These are phyloP conservation scores for Spisula subtruncata DNA, from an alignment of 2,888 invertebrate species.

Conservation along the genomic window DNA sequence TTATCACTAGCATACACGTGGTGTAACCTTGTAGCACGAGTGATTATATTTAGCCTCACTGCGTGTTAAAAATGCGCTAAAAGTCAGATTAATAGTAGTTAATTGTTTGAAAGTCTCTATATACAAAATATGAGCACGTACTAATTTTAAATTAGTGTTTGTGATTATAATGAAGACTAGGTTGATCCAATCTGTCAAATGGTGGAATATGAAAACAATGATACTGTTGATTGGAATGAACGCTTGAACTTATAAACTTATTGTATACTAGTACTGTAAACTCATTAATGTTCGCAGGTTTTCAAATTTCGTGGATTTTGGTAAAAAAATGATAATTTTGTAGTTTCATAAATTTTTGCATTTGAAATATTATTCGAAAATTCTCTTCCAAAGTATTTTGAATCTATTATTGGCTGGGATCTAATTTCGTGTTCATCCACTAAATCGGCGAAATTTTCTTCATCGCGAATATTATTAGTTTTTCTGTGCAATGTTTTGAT, in stretches of 20 bases:
- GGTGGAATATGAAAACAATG: constrained; percentile 21
- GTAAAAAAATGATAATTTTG: too few relatives aligned
- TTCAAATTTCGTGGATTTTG: neutral
- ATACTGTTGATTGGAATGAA: neutral
- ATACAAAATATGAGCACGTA: neutral
- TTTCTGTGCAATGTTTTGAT: too few relatives aligned
- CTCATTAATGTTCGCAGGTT: neutral
- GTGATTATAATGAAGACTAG: neutral
- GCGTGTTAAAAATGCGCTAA: constrained; percentile 11
- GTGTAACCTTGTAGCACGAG: neutral
- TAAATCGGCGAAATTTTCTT: too few relatives aligned
- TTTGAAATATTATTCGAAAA: too few relatives aligned
- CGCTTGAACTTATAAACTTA: neutral
- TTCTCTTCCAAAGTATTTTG: too few relatives aligned
- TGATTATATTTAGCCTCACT: neutral
- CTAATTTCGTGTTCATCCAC: too few relatives aligned
- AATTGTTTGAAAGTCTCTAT: neutral
- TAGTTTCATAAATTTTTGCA: too few relatives aligned
- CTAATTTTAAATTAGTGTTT: neutral
- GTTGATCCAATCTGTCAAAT: neutral
- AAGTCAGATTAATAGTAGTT: neutral
- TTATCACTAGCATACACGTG: neutral
- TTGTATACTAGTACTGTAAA: neutral
- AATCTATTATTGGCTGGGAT: too few relatives aligned
- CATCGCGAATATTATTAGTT: too few relatives aligned